Conservation (phyloP, 2,888 invertebrate species). For the Drosophila barbarae region DNA sequence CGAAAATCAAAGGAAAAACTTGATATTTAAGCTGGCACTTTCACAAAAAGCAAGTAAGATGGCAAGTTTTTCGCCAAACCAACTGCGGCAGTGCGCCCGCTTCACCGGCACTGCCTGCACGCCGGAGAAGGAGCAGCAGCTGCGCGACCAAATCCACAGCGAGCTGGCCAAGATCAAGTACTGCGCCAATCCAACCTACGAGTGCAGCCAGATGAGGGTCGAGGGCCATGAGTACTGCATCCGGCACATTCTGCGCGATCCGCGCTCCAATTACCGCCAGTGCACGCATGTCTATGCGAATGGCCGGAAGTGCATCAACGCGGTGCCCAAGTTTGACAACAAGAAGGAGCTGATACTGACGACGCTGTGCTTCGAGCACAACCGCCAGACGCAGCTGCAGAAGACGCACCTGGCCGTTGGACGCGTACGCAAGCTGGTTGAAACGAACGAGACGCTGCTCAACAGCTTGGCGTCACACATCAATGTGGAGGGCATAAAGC, state of each 20-base stretch:
- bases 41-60: constrained; percentile 28
- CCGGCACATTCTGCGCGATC: constrained; percentile 91
- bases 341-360: constrained; percentile 84
- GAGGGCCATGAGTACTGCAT: constrained; percentile 89
- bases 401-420: constrained; percentile 83
- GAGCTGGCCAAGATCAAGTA: constrained; percentile 83
- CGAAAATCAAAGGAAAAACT: constrained; percentile 2
- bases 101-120: constrained; percentile 53
- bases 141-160: constrained; percentile 82
- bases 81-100: constrained; percentile 62
- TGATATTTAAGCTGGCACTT: background rate
- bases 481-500: constrained; percentile 77
- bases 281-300: constrained; percentile 86
- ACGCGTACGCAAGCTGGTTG: constrained; percentile 82
- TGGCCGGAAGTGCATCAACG: constrained; percentile 87
- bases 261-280: constrained; percentile 89
- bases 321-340: constrained; percentile 87
- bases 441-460: constrained; percentile 85
- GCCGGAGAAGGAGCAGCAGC: constrained; percentile 75
- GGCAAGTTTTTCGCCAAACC: constrained; percentile 65
- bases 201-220: constrained; percentile 85
- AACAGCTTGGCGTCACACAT: constrained; percentile 85
- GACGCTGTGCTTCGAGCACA: constrained; percentile 86
- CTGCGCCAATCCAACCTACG: constrained; percentile 84
- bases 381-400: constrained; percentile 83